phyloP scores from a whole-genome alignment of 1,140 invertebrate species.

The Drosophila melanogaster region Release_6_plus_ISO1_MT NT_037436.4:17220501-17221000 shows the following conservation, averaged over 20 bases:
- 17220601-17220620: neutral
- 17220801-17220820: constrained; percentile 82
- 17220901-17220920: constrained; percentile 4
- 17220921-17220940: neutral
- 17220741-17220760: constrained; percentile 48
- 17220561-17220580: constrained; percentile 83
- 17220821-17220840: constrained; percentile 78
- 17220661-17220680: constrained; percentile 76
- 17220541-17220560: constrained; percentile 83
- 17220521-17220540: constrained; percentile 26
- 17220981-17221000: constrained; percentile 59
- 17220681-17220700: constrained; percentile 81
- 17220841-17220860: neutral
- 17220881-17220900: constrained; percentile 40
- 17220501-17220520: too few relatives aligned
- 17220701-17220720: constrained; percentile 53
- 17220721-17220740: constrained; percentile 2
- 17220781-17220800: constrained; percentile 79
- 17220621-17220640: constrained; percentile 6
- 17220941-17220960: constrained; percentile 33
- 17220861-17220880: constrained; percentile 39
- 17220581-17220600: constrained; percentile 61
- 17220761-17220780: constrained; percentile 81
- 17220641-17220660: constrained; percentile 36
- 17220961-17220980: constrained; percentile 60